These are phyloP conservation scores for Tapera naevia DNA, from an alignment of 2,797 vertebrate species.

Conservation along the genomic window DNA sequence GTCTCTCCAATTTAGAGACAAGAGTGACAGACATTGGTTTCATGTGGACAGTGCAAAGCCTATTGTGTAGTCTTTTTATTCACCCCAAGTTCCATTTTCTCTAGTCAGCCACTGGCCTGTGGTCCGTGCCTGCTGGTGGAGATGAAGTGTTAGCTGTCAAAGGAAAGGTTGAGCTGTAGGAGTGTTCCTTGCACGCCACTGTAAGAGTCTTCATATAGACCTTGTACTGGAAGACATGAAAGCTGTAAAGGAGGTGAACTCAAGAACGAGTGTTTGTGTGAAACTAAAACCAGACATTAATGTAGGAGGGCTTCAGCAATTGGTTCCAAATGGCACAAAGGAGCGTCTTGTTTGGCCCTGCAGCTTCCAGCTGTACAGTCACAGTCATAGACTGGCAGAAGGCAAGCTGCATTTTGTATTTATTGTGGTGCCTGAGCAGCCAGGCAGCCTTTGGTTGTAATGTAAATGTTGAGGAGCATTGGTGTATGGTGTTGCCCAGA, in stretches of 20 bases:
- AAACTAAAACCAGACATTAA: slow-evolving; percentile 26
- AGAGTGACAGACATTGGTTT: no score
- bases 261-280: slow-evolving; percentile 21
- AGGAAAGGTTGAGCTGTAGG: not conserved
- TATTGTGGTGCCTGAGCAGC: not conserved
- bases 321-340: not conserved
- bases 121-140: not conserved
- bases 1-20: no score
- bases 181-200: not conserved
- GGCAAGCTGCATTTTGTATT: slow-evolving; percentile 1
- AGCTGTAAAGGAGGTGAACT: not conserved
- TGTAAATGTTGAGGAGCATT: not conserved
- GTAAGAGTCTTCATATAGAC: not conserved
- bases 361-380: not conserved
- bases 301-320: not conserved
- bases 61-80: not conserved
- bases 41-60: not conserved
- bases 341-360: not conserved
- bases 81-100: not conserved
- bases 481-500: not conserved
- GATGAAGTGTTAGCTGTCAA: not conserved
- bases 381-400: not conserved
- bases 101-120: accelerated
- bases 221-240: not conserved
- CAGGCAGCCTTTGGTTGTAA: not conserved